Evolutionary conservation across 1,140 invertebrate species (phyloP), one percentile per base, ranked within the genome.

Genomic region (Paraescarpia echinospica): DNA sequence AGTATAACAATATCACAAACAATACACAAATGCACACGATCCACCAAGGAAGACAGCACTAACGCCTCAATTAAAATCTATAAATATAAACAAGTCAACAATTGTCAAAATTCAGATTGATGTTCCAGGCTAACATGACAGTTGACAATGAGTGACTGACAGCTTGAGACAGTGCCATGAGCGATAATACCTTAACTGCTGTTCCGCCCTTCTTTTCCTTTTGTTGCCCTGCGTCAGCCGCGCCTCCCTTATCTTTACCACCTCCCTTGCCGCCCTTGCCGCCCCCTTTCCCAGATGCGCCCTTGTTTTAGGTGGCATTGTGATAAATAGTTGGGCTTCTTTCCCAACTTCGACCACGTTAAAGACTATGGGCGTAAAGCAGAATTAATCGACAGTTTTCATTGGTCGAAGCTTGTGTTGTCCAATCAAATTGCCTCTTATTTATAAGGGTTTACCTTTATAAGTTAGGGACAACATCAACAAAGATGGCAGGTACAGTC

Each of bases 181-280:
- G 41, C 41, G 41, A 41, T 41, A 41, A 41, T 94, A 96, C 96
- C 93, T 96, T 96, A 33, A 96, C 95, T 90, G 96, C 94, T 48
- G 94, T 95, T 92, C 96, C 96, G 92, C 96, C 96, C 94, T 96
- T 96, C 33, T 95, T 93, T 93, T 96, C 94, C 94, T 96, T 96
- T 34, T 93, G 93, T 92, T 94, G 92, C 18, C 92, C 92, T 48
- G 94, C 94, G 31, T 93, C 95, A 41, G 93, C 90, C 8, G 34
- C 90, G 18, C 90, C 90, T 93, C 22, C 93, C 94, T 33, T 91
- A 91, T 92, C 93, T 22, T 93, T 93, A 88, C 94, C 94, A 33
- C 92, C 88, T 59, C 93, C 91, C 1, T 89, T 92, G 8, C 94
- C 93, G 89, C 94, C 93, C 35, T 94, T 94, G 18, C 94, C 94